These are phyloP conservation scores for Rhinella marina DNA, from an alignment of 2,797 vertebrate genomes.

Conservation along the genomic window DNA sequence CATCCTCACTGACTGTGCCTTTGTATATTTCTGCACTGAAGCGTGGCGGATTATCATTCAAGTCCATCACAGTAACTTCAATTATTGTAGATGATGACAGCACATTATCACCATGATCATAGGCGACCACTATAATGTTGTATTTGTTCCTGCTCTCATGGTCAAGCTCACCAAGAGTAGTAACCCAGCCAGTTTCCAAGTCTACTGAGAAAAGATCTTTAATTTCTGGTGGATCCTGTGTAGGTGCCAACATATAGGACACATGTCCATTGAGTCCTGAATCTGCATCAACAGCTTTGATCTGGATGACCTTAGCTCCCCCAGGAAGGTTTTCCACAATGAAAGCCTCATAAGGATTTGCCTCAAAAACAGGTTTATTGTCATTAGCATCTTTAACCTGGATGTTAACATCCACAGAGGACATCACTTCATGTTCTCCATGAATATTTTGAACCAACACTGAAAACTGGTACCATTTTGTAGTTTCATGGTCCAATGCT, in stretches of 20 bases:
- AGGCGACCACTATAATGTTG: slow-evolving; percentile 81
- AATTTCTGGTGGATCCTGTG: slow-evolving; percentile 79
- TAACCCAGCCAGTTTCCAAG: slow-evolving; percentile 93
- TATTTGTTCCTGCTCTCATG: slow-evolving; percentile 84
- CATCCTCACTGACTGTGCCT: slow-evolving; percentile 96
- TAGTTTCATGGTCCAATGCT: slow-evolving; percentile 89
- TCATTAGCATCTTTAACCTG: slow-evolving; percentile 95
- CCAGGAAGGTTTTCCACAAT: slow-evolving; percentile 90
- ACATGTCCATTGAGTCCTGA: slow-evolving; percentile 90
- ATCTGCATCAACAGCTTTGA: slow-evolving; percentile 90
- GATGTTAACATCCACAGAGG: slow-evolving; percentile 87
- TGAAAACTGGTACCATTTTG: slow-evolving; percentile 95
- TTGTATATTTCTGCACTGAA: slow-evolving; percentile 98
- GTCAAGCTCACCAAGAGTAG: slow-evolving; percentile 90
- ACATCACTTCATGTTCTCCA: slow-evolving; percentile 79
- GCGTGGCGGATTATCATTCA: slow-evolving; percentile 93
- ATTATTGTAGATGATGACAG: slow-evolving; percentile 83
- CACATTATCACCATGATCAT: slow-evolving; percentile 87
- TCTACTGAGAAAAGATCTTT: slow-evolving; percentile 87
- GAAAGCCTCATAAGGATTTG: slow-evolving; percentile 89
- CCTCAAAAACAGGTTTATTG: slow-evolving; percentile 90
- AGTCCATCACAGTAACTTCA: slow-evolving; percentile 89
- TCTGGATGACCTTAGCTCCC: slow-evolving; percentile 88
- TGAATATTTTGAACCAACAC: slow-evolving; percentile 78
- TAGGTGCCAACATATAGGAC: slow-evolving; percentile 86